Conservation (phyloP, 2,113 vertebrate genomes). For the Microcebus jonahi region DNA sequence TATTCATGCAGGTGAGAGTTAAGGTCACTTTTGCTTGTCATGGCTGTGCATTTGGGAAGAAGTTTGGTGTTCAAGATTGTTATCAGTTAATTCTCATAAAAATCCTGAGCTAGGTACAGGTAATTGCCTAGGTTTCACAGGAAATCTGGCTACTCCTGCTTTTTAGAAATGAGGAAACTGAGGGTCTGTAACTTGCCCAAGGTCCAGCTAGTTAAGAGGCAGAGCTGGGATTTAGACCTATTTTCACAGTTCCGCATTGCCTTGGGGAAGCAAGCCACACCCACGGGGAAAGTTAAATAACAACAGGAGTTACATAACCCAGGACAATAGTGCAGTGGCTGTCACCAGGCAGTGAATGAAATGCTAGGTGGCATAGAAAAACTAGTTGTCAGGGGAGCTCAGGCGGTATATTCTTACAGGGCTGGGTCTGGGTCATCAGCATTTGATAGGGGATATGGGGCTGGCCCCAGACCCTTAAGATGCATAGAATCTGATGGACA, state of each 20-base stretch:
- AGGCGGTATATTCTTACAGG: neutral
- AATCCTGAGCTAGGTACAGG: neutral
- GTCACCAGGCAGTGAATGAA: neutral
- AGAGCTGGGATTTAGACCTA: neutral
- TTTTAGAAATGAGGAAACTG: constrained; percentile 39
- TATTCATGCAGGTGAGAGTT: neutral
- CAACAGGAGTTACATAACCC: constrained; percentile 41
- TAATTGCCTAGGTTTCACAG: neutral
- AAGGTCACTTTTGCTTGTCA: neutral
- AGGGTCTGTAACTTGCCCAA: constrained; percentile 43
- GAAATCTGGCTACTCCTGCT: neutral
- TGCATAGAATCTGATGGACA: neutral
- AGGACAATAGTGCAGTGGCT: neutral
- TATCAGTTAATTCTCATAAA: neutral
- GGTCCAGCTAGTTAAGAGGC: neutral
- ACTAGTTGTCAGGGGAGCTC: neutral
- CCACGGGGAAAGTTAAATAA: neutral
- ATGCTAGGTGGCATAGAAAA: neutral
- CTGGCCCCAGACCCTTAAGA: neutral
- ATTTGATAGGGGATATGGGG: neutral
- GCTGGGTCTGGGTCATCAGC: neutral
- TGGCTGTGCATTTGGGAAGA: neutral
- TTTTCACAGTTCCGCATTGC: constrained; percentile 10
- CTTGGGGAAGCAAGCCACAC: constrained; percentile 41
- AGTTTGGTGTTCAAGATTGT: neutral